Base-by-base conservation (phyloP, 2,888 invertebrate genomes). In the Acanthococcus lagerstroemiae region DNA sequence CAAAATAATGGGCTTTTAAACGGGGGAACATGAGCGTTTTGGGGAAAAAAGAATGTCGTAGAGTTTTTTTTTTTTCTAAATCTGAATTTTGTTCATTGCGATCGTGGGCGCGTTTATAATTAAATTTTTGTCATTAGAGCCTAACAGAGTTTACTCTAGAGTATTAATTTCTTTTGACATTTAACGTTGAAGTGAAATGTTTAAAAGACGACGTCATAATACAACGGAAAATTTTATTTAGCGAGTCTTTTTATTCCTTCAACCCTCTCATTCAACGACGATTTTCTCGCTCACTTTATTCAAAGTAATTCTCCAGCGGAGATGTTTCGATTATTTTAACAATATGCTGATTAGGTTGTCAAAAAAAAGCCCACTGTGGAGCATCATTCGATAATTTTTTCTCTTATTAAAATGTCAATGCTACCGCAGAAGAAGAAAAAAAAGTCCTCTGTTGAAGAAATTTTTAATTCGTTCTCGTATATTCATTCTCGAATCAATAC, bases 111-210 rank as follows among this genome's bases (percentile, higher is more conserved):
- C 60, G 26, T 60, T 60, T 60, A 50, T 60, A 60, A 60, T 60
- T 60, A 60, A 60, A 60, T 60, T 60, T 60, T 60, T 60, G 60
- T 60, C 60, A 50, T 60, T 50, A 50, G 50, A 50, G 60, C 60
- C 50, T 50, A 60, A 60, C 58, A 25, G 24, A 58, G 58, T 60
- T 50, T 27, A 45, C 60, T 60, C 26, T 26, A 25, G 30, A 60
- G 60, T 60, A 60, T 60, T 60, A 60, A 60, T 60, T 60, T 60
- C 60, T 60, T 60, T 60, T 60, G 60, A 60, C 60, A 24, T 60
- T 60, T 60, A 60, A 60, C 50, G 30, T 50, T 50, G 48, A 48
- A 60, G 60, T 50, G 60, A 60, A 60, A 50, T 60, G 46, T 48
- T 60, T 48, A 60, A n/a, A 60, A 60, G 50, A 50, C 50, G 60